Evolutionary conservation across 2,888 invertebrate genomes (phyloP).

Genomic region (Deilephila elpenor): DNA sequence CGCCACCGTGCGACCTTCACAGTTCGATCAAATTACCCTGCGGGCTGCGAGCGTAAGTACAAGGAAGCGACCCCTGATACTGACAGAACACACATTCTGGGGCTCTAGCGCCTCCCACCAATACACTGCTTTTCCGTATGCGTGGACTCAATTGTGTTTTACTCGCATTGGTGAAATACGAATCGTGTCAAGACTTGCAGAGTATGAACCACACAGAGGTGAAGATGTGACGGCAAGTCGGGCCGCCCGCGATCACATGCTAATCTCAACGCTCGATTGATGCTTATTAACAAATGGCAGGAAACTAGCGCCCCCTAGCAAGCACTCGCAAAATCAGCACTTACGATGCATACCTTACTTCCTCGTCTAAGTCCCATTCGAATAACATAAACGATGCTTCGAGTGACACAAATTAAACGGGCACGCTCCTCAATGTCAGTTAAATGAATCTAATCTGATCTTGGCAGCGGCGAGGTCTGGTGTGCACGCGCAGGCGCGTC

Average conservation of each 20-base stretch:
- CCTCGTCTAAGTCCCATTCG: not conserved
- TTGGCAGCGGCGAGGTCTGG: constrained; percentile 56
- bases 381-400: not conserved
- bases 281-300: constrained; percentile 16
- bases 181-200: not conserved
- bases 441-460: constrained; percentile 71
- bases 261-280: not conserved
- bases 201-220: too few species aligned
- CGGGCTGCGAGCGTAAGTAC: not conserved
- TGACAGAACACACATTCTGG: not conserved
- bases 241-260: not conserved
- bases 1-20: constrained; percentile 6
- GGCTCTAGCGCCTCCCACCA: not conserved
- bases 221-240: not conserved
- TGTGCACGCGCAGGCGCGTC: constrained; percentile 21
- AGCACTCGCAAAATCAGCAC: not conserved
- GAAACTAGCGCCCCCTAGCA: not conserved
- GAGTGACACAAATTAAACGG: constrained; percentile 16
- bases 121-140: not conserved
- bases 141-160: not conserved
- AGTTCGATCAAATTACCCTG: constrained; percentile 15
- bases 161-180: not conserved
- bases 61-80: constrained; percentile 1
- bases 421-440: constrained; percentile 54
- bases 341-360: not conserved